Evolutionary conservation across 2,797 vertebrate genomes (phyloP).

Genomic region (Sebastolobus alascanus): DNA sequence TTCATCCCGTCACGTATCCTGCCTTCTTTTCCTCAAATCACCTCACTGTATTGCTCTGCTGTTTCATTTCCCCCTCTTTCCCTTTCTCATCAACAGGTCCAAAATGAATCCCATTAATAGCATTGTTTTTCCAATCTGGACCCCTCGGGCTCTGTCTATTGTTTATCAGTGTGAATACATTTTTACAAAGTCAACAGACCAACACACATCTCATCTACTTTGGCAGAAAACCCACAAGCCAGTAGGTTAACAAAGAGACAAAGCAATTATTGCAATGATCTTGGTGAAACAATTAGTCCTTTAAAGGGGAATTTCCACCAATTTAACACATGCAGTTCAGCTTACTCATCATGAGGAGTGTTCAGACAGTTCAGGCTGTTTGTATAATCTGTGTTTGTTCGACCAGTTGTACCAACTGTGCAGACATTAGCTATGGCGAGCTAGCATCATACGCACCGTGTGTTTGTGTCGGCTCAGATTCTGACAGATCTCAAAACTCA

Average conservation of each 20-base stretch:
- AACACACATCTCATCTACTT: constrained; percentile 17
- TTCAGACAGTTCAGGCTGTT: not conserved
- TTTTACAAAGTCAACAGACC: constrained; percentile 33
- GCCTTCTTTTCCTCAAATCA: constrained; percentile 46
- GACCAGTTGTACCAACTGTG: not conserved
- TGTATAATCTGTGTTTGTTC: not conserved
- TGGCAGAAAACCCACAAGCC: constrained; percentile 2
- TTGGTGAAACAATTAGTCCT: not conserved
- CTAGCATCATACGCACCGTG: not conserved
- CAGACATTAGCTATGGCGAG: not conserved
- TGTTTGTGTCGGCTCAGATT: not conserved
- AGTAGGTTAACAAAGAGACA: constrained; percentile 10
- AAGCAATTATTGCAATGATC: constrained; percentile 17
- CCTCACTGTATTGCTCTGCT: constrained; percentile 25
- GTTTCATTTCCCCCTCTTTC: not conserved
- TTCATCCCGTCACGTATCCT: constrained; percentile 63
- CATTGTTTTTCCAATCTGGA: constrained; percentile 27
- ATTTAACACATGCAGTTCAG: not conserved
- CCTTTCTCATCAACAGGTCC: constrained; percentile 52
- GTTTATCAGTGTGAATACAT: constrained; percentile 41
- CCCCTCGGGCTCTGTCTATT: constrained; percentile 5
- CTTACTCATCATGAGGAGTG: not conserved
- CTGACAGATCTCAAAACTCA: not conserved
- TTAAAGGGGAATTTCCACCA: not conserved
- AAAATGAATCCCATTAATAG: constrained; percentile 33